Conservation (phyloP, 2,113 vertebrate genomes). For the Alouatta palliata region DNA sequence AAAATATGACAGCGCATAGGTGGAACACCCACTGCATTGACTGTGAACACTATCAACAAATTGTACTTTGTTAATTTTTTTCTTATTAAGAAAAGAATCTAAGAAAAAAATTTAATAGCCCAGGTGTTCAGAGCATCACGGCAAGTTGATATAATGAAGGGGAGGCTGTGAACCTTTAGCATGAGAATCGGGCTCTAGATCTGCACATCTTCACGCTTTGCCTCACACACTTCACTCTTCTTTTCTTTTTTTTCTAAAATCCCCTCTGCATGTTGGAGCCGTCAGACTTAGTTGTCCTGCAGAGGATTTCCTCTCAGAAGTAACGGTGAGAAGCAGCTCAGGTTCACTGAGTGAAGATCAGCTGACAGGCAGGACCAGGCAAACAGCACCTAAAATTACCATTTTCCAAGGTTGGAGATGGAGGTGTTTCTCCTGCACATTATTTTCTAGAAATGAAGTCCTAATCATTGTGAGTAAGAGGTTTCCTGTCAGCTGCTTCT, state of each 20-base stretch:
- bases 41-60: conserved; percentile 85
- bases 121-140: conserved; percentile 77
- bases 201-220: conserved; percentile 1
- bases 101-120: conserved; percentile 73
- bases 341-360: background rate
- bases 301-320: background rate
- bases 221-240: background rate
- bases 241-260: background rate
- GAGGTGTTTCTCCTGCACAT: background rate
- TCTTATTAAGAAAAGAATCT: conserved; percentile 80
- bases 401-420: background rate
- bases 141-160: conserved; percentile 55
- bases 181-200: conserved; percentile 31
- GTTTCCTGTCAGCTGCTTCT: background rate
- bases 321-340: background rate
- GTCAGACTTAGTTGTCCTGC: background rate
- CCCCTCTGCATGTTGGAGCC: background rate
- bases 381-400: background rate
- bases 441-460: background rate
- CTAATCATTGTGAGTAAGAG: background rate
- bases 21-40: conserved; percentile 78
- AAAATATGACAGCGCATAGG: conserved; percentile 84
- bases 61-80: conserved; percentile 87
- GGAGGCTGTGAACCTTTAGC: conserved; percentile 67
- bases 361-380: background rate